Base-by-base conservation (phyloP, 2,888 invertebrate species). In the Troides oblongomaculatus region DNA sequence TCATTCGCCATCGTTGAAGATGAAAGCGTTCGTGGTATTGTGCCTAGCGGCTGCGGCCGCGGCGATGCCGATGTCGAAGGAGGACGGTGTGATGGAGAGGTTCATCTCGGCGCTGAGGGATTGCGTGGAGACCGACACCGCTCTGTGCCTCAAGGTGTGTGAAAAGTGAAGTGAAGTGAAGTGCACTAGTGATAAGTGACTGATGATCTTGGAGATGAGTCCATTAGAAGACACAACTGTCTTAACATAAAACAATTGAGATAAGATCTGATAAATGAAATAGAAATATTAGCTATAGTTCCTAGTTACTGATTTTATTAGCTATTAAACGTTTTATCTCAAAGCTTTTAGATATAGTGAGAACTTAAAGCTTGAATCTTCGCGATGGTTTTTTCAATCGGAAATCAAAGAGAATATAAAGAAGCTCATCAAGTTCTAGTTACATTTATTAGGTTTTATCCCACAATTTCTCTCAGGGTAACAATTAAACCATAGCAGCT, bases 91-190 rank as follows among this genome's bases (percentile, higher is more conserved):
- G 23, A 73, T 90, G 78, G 90, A 90, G 71, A 83, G 82, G 71
- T 89, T 92, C 81, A 80, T 92, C 71, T 87, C 89, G 7, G 81
- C 86, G 10, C 77, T 96, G 72, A 94, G 94, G 85, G 95, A 95
- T 80, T 96, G 96, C 86, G 94, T 95, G 78, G 94, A 95, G 73
- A 93, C 94, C 73, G 95, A 95, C 77, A 93, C 96, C 81, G 91
- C 94, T 78, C 89, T 96, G 85, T 96, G 96, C 82, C 86, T 96
- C 74, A 96, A 96, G 94, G 96, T 96, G 94, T 93, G 90, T 88
- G 85, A 76, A 30, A 30, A 84, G 88, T 90, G 84, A 74, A 76
- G 84, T 85, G 89, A 75, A 81, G 88, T 87, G 87, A 74, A 76
- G 79, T 81, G 81, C 77, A 69, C 36, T 18, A 66, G 68, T 73